A percentile compares a stretch with the other conserved stretches of the same genome.
phyloP scores from a whole-genome alignment of 2,113 vertebrate species.

The Leptosomus discolor region DNA sequence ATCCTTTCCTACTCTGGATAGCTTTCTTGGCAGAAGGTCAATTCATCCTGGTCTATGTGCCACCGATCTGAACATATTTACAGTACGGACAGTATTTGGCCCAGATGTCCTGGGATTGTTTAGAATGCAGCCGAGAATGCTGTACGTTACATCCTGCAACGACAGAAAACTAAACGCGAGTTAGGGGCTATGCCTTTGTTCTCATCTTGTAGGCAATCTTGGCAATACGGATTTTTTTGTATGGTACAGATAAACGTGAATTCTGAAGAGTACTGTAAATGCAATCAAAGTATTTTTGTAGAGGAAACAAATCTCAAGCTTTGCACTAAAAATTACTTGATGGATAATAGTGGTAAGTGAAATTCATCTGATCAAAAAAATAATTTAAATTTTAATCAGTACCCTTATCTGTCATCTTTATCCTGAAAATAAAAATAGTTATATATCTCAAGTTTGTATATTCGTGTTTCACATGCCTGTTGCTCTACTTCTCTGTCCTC shows the following conservation, averaged over 20 bases:
- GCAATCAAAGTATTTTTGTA: background rate
- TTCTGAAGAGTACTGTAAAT: background rate
- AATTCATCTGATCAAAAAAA: background rate
- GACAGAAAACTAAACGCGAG: background rate
- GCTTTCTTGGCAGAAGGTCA: background rate
- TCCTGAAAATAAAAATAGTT: background rate
- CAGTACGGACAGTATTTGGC: background rate
- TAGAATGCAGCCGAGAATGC: background rate
- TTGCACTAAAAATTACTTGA: background rate
- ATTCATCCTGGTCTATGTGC: background rate
- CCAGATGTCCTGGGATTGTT: background rate
- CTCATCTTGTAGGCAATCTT: background rate
- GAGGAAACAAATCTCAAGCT: background rate
- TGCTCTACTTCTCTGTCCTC: background rate
- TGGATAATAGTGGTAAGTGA: background rate
- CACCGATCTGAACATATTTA: background rate
- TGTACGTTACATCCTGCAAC: background rate
- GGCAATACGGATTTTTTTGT: background rate
- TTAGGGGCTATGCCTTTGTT: background rate
- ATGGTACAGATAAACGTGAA: background rate
- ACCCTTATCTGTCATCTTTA: background rate
- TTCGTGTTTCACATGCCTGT: background rate
- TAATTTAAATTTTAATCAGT: background rate
- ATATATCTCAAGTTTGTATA: background rate
- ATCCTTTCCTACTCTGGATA: background rate